Percentiles rank a stretch among this genome's conserved stretches.
Evolutionary conservation across 2,888 invertebrate species (phyloP).

Genomic region (Lumbricus terrestris): DNA sequence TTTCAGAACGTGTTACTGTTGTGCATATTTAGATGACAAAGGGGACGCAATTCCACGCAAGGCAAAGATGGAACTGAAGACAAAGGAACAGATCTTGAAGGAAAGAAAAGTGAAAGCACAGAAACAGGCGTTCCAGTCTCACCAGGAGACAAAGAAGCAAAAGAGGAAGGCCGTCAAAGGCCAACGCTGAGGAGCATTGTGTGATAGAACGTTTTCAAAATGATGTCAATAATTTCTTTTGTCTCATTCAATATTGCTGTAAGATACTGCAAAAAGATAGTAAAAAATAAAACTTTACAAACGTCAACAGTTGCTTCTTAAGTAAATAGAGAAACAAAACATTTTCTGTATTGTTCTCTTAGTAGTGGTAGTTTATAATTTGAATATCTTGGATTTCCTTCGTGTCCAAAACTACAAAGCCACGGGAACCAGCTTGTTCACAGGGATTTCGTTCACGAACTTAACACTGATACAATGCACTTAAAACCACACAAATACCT

Average conservation of each 20-base stretch:
- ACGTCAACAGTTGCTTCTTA: not conserved
- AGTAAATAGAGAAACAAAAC: not conserved
- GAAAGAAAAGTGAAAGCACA: constrained; percentile 49
- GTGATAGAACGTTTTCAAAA: not conserved
- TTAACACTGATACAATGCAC: too few species aligned
- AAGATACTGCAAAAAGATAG: not conserved
- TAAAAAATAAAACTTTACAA: not conserved
- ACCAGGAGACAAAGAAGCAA: constrained; percentile 33
- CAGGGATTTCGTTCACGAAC: too few species aligned
- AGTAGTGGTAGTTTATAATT: not conserved
- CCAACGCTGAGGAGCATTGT: not conserved
- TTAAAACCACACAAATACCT: not conserved
- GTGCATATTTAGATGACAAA: not conserved
- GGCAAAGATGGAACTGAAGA: constrained; percentile 63
- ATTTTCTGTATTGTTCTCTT: not conserved
- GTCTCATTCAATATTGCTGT: not conserved
- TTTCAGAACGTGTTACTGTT: not conserved
- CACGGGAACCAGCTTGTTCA: too few species aligned
- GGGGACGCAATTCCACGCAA: not conserved
- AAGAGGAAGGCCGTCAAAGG: constrained; percentile 13
- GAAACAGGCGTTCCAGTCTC: constrained; percentile 49
- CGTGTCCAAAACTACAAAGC: not conserved
- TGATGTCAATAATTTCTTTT: not conserved
- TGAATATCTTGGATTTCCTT: not conserved
- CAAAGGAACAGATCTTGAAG: constrained; percentile 66